Percentiles rank a stretch among this genome's conserved stretches.
phyloP scores from a whole-genome alignment of 2,797 vertebrate species.

The Eulemur rubriventer region DNA sequence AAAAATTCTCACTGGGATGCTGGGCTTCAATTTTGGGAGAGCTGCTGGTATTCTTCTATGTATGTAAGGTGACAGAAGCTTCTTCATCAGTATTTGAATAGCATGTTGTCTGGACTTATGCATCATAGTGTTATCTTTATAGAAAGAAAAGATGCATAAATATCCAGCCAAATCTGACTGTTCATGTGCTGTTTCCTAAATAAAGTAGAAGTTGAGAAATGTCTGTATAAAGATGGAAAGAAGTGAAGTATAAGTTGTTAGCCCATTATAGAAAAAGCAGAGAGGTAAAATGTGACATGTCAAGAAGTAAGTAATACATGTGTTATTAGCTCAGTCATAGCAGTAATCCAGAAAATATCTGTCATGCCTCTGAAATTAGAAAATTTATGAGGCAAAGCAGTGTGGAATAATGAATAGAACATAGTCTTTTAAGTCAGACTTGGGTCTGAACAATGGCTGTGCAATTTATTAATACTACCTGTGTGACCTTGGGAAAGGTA shows the following conservation, averaged over 20 bases:
- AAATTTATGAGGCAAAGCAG: not conserved
- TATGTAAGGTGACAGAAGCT: not conserved
- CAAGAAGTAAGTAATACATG: not conserved
- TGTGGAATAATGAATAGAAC: not conserved
- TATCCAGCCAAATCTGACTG: not conserved
- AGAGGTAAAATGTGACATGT: not conserved
- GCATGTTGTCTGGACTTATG: not conserved
- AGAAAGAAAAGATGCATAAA: not conserved
- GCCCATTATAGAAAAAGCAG: not conserved
- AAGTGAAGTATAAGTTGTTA: not conserved
- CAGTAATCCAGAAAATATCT: not conserved
- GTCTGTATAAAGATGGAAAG: not conserved
- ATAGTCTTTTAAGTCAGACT: not conserved
- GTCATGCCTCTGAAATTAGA: not conserved
- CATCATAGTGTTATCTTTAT: not conserved
- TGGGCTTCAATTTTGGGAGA: not conserved
- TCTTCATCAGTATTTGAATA: not conserved
- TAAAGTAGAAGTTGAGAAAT: not conserved
- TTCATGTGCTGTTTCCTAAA: not conserved
- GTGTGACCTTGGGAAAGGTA: not conserved
- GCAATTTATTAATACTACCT: not conserved
- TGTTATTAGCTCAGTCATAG: not conserved
- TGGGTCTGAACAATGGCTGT: not conserved
- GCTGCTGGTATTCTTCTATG: not conserved
- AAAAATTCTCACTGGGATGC: not conserved